Base-by-base conservation (phyloP, 1,140 invertebrate species). In the Drosophila aff. region DNA sequence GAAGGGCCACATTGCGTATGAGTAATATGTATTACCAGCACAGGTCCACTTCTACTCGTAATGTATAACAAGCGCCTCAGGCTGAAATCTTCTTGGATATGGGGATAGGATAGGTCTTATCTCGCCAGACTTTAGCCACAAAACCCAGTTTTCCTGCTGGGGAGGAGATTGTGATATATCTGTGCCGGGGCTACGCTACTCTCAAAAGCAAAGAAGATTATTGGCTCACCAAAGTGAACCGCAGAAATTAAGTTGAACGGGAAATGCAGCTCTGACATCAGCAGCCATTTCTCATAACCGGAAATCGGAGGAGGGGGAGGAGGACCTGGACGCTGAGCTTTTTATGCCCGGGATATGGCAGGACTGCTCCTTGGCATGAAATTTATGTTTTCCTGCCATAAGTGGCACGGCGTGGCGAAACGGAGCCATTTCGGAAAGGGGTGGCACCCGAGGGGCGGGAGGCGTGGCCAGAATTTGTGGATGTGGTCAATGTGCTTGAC, bases 301-400 rank as follows among this genome's bases (percentile, higher is more conserved):
- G 66, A 69, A 73, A 60, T 66, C 82, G 57, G 61, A 21, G 26
- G 49, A 64, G 52, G 33, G 36, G 58, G 52, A 26, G 47, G 49
- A 43, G 46, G 44, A 63, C 40, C 40, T 55, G 43, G 28, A 57
- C 44, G 60, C 52, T 46, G 26, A 50, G 65, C 59, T 76, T 71
- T 79, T 72, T 58, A 63, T 72, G 79, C 65, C 58, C 28, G 65
- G 76, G 59, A 40, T 40, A 15, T 57, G 66, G 62, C 40, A 44
- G 46, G 47, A 36, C 44, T 75, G 69, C 80, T 82, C 72, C 84
- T 90, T 89, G 81, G 74, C 81, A 66, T 66, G 41, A 82, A 90
- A 90, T 90, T 90, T 90, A 90, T 90, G 85, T 80, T 85, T 90
- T 91, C 81, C 86, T 91, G 82, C 71, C 76, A 73, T 79, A 91